These are phyloP conservation scores for Betta splendens DNA, from an alignment of 2,797 vertebrate species.

Conservation along the genomic window DNA sequence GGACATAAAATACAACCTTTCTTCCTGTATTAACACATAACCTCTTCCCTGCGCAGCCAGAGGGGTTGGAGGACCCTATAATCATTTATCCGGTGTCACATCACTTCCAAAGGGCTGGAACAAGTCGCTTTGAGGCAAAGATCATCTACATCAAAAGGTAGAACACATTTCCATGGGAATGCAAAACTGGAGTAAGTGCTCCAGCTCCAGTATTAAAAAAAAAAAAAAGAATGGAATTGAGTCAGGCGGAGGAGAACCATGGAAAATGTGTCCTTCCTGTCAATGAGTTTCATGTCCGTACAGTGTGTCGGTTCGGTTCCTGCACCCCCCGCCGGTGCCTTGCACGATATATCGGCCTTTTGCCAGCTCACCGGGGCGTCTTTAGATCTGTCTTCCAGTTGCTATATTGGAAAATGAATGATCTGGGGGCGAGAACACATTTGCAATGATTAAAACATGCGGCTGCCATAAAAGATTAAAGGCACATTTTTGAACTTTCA, in stretches of 20 bases:
- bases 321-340: slow-evolving; percentile 36
- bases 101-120: slow-evolving; percentile 51
- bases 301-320: slow-evolving; percentile 33
- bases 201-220: slow-evolving; percentile 3
- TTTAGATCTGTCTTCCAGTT: slow-evolving; percentile 54
- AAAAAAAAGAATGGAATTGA: background rate
- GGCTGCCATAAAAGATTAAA: slow-evolving; percentile 54
- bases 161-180: slow-evolving; percentile 44
- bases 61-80: slow-evolving; percentile 72
- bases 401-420: slow-evolving; percentile 49
- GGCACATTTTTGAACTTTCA: slow-evolving; percentile 38
- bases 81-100: slow-evolving; percentile 80
- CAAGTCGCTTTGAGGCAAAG: slow-evolving; percentile 47
- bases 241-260: background rate
- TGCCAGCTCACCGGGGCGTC: slow-evolving; percentile 61
- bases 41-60: slow-evolving; percentile 59
- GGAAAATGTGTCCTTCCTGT: slow-evolving; percentile 27
- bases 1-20: slow-evolving; percentile 81
- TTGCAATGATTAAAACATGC: slow-evolving; percentile 67
- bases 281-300: slow-evolving; percentile 46
- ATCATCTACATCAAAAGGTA: slow-evolving; percentile 53
- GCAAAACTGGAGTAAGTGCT: slow-evolving; percentile 16
- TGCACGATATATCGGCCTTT: slow-evolving; percentile 51
- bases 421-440: slow-evolving; percentile 47
- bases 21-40: slow-evolving; percentile 78